Evolutionary conservation across 2,888 invertebrate genomes (phyloP), one percentile per base, ranked within the genome.

Genomic region (Tryphoninae sp.): DNA sequence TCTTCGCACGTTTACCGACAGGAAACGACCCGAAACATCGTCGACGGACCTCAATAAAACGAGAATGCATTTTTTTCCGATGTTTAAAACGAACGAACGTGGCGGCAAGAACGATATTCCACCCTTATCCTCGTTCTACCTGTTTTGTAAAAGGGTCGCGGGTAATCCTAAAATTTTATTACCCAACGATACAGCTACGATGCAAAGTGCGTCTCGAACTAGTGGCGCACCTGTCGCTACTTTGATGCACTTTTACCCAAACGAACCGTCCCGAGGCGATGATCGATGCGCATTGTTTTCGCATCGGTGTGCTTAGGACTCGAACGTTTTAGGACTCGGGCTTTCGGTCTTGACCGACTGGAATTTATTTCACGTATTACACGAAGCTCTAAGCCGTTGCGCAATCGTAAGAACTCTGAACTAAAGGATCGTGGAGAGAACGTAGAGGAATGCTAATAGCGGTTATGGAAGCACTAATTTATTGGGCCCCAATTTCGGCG

Each of bases 251-350:
- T 23, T 16, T 26, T 11, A 51, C 51, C 45, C 8, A 45, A 45
- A 45, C 13, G 1, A 77, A 61, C 40, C 19, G 55, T 78, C 78
- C 72, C 45, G 81, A 82, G 81, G 74, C 80, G 86, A 86, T 86
- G 80, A 86, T 86, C 83, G 84, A 65, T 86, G 19, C 19, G 19
- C 73, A 86, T 87, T 84, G 85, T 85, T 74, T 81, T 16, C 19
- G 11, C 40, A 40, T 74, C 6, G 40, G 86, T 87, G 81, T 88
- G 83, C 78, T 87, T 87, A 87, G 87, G 87, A 86, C 72, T 40
- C 61, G 33, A 22, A 33, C 55, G 65, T 85, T 85, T 71, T 80
- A 26, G 16, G 65, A 64, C 80, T 78, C 81, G 19, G 19, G 19
- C 19, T 19, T 19, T 19, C 19, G 82, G 11, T 40, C 22, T 6